These are phyloP conservation scores for Drusus annulatus DNA, from an alignment of 1,140 invertebrate species.

Conservation along the genomic window DNA sequence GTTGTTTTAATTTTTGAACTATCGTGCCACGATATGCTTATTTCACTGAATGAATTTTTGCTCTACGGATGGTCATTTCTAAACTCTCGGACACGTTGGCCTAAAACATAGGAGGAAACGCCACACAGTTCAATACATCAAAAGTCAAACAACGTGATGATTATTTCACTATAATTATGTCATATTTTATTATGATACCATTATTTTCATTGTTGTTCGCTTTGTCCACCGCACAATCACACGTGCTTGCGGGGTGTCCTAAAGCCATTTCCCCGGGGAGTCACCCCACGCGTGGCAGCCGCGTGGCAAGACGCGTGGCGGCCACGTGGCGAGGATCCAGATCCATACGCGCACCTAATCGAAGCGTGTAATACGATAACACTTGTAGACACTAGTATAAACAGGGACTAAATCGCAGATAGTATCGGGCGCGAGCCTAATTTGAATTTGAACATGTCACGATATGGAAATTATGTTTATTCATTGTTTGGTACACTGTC, in stretches of 20 bases:
- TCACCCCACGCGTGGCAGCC: background rate
- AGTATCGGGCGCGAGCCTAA: conserved; percentile 4
- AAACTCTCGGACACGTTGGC: too few species aligned
- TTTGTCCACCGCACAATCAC: background rate
- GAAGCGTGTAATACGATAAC: conserved; percentile 54
- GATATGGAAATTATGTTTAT: conserved; percentile 14
- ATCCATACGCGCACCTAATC: conserved; percentile 30
- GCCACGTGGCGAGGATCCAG: conserved; percentile 47
- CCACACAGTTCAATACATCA: too few species aligned
- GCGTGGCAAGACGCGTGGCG: conserved; percentile 10
- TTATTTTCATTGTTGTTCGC: too few species aligned
- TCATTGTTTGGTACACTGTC: too few species aligned
- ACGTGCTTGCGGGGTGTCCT: conserved; percentile 3
- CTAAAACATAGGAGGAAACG: too few species aligned
- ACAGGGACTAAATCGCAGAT: conserved; percentile 29
- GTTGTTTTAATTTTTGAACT: too few species aligned
- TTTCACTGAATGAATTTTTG: too few species aligned
- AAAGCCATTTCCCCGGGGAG: background rate
- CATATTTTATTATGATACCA: too few species aligned
- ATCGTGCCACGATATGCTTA: too few species aligned
- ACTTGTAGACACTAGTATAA: conserved; percentile 50
- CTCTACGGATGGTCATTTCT: too few species aligned
- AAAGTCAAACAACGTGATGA: too few species aligned
- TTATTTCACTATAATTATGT: too few species aligned
- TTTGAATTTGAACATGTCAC: conserved; percentile 37